Evolutionary conservation across 2,888 invertebrate species (phyloP).

Genomic region (Habroteleia sp.): DNA sequence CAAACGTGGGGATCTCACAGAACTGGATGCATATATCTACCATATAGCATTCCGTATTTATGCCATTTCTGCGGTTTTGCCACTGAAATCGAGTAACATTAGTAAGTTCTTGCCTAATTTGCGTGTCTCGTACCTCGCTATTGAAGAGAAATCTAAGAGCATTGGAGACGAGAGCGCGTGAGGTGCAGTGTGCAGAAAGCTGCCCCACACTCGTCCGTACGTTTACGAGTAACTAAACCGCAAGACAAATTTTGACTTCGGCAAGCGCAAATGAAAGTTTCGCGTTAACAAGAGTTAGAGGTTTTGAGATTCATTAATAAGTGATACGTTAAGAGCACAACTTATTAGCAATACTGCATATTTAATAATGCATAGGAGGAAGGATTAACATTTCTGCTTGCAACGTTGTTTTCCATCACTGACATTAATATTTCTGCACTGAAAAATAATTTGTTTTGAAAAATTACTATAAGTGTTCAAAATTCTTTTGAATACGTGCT

Average conservation of each 20-base stretch:
- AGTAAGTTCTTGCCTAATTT: constrained; percentile 42
- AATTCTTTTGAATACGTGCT: too few species aligned
- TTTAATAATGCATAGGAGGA: constrained; percentile 25
- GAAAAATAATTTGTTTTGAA: too few species aligned
- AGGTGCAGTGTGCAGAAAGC: too few species aligned
- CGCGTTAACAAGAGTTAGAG: constrained; percentile 38
- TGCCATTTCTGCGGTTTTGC: constrained; percentile 47
- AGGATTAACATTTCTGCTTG: constrained; percentile 30
- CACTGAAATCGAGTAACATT: constrained; percentile 51
- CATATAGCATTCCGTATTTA: constrained; percentile 42
- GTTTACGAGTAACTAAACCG: constrained; percentile 46
- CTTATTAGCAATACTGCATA: constrained; percentile 55
- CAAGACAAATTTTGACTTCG: constrained; percentile 58
- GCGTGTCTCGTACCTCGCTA: constrained; percentile 21
- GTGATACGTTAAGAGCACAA: constrained; percentile 56
- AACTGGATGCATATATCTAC: constrained; percentile 34
- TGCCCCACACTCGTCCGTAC: constrained; percentile 40
- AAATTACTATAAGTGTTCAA: too few species aligned
- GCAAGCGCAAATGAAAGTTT: constrained; percentile 59
- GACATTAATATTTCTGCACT: too few species aligned
- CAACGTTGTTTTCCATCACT: constrained; percentile 17
- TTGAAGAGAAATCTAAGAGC: constrained; percentile 17
- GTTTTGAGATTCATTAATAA: constrained; percentile 53
- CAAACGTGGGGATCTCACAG: constrained; percentile 14
- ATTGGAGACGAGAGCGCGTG: constrained; percentile 1